Base-by-base conservation (phyloP, 2,113 vertebrate species). In the Chloroceryle aenea region DNA sequence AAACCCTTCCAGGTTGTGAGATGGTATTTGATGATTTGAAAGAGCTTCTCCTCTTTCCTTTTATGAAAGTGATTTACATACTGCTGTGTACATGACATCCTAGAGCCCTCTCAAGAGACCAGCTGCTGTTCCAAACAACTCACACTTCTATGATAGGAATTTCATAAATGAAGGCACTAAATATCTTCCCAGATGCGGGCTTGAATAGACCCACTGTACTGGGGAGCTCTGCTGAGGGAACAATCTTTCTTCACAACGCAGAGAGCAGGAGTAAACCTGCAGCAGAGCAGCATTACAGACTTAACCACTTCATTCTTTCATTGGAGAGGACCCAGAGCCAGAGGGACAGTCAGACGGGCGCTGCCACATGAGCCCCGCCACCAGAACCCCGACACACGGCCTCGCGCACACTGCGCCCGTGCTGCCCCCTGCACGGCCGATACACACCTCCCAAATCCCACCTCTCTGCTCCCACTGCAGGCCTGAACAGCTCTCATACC, bases 161-260 rank as follows among this genome's bases (percentile, higher is more conserved):
- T 93, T 90, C 64, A 78, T 71, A 93, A 91, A 74, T 58, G 88
- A 95, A 92, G 90, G 83, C 90, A 87, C 56, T 90, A 94, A 93
- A 81, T 90, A 85, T 97, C 88, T 92, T 95, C 85, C 93, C 96
- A 95, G 92, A 94, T 83, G 85, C 56, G 75, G 79, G 61, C 52
- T 23, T 95, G 85, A 97, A 93, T 81, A 93, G 88, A 74, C 66
- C n/a, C 32, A 67, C 90, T 88, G 87, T 96, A 56, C 52, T 56
- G 52, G 34, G 30, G 52, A 90, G 79, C 19, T 85, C 72, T 91
- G 79, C 92, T 86, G 27, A 34, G 75, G 55, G 83, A 96, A 92
- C 64, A 67, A 74, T 90, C 90, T 83, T 86, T 63, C 75, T 64
- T 90, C 76, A 84, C 81, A 81, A 59, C 8, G 63, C 0, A 0